Evolutionary conservation across 2,113 vertebrate species (phyloP).

Genomic region (Neolamprologus sp.): DNA sequence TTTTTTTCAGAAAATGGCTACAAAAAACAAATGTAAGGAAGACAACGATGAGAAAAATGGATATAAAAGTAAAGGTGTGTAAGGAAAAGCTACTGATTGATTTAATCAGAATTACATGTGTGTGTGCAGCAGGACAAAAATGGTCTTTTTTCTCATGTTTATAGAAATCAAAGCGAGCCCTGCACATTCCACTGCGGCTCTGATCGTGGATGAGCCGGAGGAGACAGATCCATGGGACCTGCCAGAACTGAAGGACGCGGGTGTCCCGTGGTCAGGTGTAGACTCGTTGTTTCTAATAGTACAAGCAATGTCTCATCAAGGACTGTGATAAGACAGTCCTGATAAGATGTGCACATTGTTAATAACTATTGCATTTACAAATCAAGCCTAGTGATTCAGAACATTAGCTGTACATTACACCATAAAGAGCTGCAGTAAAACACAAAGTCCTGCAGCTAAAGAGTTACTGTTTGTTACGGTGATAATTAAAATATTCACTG

Average conservation of each 20-base stretch:
- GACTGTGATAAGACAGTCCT: background rate
- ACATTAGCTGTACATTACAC: background rate
- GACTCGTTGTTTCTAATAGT: background rate
- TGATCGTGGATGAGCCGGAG: conserved; percentile 63
- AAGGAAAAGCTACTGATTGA: background rate
- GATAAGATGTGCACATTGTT: background rate
- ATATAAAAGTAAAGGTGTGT: conserved; percentile 43
- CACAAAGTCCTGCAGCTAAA: background rate
- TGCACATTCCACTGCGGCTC: conserved; percentile 70
- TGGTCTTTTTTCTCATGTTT: background rate
- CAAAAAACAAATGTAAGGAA: conserved; percentile 69
- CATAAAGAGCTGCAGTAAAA: background rate
- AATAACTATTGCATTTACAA: background rate
- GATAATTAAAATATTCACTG: background rate
- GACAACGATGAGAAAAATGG: conserved; percentile 48
- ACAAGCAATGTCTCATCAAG: background rate
- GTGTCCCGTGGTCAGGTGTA: conserved; percentile 86
- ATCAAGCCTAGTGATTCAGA: background rate
- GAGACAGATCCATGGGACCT: conserved; percentile 79
- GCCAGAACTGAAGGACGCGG: conserved; percentile 75
- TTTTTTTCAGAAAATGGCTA: conserved; percentile 69
- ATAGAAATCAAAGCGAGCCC: conserved; percentile 26
- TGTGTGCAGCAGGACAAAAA: background rate
- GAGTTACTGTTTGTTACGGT: background rate
- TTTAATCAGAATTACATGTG: background rate